These are phyloP conservation scores for Epinephelus moara DNA, from an alignment of 2,113 vertebrate species.

Conservation along the genomic window DNA sequence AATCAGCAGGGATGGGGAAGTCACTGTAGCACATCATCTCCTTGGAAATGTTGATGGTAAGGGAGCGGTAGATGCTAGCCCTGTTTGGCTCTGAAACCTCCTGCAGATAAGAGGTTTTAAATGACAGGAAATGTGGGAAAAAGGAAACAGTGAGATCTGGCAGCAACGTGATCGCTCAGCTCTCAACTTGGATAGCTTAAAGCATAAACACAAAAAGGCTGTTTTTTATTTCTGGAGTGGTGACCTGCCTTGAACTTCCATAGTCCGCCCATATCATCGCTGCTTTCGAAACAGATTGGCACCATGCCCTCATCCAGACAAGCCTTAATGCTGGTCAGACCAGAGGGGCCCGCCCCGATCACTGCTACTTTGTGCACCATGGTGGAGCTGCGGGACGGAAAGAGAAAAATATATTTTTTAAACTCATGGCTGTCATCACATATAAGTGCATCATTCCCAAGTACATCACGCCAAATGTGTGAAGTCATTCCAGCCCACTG, in stretches of 20 bases:
- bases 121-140: not conserved
- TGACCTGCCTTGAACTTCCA: conserved; percentile 87
- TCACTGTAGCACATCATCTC: conserved; percentile 96
- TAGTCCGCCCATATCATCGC: conserved; percentile 88
- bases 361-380: conserved; percentile 85
- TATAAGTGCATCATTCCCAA: not conserved
- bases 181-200: not conserved
- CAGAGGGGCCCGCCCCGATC: conserved; percentile 87
- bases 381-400: conserved; percentile 21
- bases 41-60: conserved; percentile 93
- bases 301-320: conserved; percentile 90
- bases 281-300: conserved; percentile 91
- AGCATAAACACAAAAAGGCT: not conserved
- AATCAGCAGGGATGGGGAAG: conserved; percentile 88
- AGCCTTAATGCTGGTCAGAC: conserved; percentile 87
- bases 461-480: too few species aligned
- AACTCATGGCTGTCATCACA: not conserved
- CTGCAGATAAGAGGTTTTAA: conserved; percentile 45
- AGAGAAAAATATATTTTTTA: not conserved
- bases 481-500: not conserved
- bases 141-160: not conserved
- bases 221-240: not conserved
- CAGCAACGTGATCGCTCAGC: not conserved
- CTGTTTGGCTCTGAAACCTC: conserved; percentile 74
- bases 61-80: conserved; percentile 86